A percentile compares a stretch with the other conserved stretches of the same genome.
Conservation (phyloP, 2,797 vertebrate genomes). For the Hypotaenidia philippensis region DNA sequence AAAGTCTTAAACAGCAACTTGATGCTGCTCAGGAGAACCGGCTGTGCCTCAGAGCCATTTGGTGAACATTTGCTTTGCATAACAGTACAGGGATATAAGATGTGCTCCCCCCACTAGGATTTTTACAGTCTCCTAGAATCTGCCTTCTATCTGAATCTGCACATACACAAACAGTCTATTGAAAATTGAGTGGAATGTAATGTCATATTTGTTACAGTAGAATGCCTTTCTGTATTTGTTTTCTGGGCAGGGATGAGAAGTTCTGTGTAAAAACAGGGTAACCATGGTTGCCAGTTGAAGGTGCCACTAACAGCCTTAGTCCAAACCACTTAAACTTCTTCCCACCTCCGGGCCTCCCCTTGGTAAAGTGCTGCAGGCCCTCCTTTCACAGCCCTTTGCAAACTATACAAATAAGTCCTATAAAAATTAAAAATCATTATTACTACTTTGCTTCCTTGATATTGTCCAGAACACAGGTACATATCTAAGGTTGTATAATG, state of each 20-base stretch:
- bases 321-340: background rate
- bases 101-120: background rate
- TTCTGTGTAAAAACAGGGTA: background rate
- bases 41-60: background rate
- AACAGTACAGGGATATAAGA: background rate
- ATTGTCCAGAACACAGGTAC: background rate
- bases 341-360: background rate
- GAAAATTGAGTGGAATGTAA: background rate
- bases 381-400: background rate
- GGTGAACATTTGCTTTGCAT: background rate
- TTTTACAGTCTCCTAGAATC: background rate
- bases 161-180: background rate
- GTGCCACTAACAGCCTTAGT: background rate
- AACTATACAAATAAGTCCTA: background rate
- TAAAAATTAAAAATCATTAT: background rate
- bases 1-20: background rate
- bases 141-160: background rate
- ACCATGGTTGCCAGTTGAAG: background rate
- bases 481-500: background rate
- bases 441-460: background rate
- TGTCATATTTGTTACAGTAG: background rate
- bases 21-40: background rate
- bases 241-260: background rate
- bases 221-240: background rate
- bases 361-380: background rate